Evolutionary conservation across 2,888 invertebrate species (phyloP).

Genomic region (Cynaeus angustus): DNA sequence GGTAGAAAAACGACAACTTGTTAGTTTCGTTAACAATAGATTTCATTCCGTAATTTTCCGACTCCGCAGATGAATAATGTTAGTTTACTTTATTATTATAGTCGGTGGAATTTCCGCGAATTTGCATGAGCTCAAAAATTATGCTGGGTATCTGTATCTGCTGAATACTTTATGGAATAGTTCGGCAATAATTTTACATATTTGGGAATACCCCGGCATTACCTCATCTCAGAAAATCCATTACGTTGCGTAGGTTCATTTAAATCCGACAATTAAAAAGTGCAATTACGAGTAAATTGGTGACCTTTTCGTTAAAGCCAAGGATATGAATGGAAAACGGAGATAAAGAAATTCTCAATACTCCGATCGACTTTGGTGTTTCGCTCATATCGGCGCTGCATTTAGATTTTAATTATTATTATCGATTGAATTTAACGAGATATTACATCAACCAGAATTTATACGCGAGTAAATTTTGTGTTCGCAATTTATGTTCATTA

Average conservation of each 20-base stretch:
- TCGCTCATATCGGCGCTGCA: slow-evolving; percentile 27
- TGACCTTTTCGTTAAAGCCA: slow-evolving; percentile 34
- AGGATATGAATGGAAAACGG: slow-evolving; percentile 31
- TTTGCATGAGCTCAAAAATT: not conserved
- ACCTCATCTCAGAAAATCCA: slow-evolving; percentile 29
- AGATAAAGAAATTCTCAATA: slow-evolving; percentile 43
- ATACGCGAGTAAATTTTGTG: slow-evolving; percentile 13
- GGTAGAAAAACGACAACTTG: slow-evolving; percentile 39
- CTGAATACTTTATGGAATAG: slow-evolving; percentile 33
- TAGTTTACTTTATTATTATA: slow-evolving; percentile 22
- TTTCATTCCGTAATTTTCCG: slow-evolving; percentile 21
- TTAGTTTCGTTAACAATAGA: slow-evolving; percentile 44
- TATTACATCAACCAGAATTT: slow-evolving; percentile 30
- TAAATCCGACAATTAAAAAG: slow-evolving; percentile 46
- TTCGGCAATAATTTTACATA: slow-evolving; percentile 28
- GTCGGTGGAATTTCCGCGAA: slow-evolving; percentile 16
- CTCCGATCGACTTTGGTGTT: slow-evolving; percentile 24
- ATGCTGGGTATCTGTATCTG: not conserved
- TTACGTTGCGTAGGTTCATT: slow-evolving; percentile 42
- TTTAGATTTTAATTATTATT: slow-evolving; percentile 30
- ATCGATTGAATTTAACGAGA: slow-evolving; percentile 33
- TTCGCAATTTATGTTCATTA: slow-evolving; percentile 49
- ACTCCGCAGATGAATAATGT: slow-evolving; percentile 14
- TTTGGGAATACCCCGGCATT: not conserved
- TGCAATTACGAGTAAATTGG: slow-evolving; percentile 36